Conservation (phyloP, 2,888 invertebrate species). For the Petrolisthes cinctipes region DNA sequence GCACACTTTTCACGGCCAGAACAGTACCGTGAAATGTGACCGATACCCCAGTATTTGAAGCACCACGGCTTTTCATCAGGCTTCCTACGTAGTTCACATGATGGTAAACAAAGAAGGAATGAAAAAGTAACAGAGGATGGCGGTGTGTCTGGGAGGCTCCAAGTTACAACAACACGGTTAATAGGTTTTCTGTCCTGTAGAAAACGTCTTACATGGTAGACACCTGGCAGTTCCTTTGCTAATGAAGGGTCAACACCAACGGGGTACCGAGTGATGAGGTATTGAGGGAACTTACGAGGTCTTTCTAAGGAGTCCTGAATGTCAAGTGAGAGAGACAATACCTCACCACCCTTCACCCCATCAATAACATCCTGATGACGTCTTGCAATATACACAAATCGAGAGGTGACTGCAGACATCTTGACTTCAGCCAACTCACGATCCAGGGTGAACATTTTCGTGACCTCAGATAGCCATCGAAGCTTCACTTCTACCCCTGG, state of each 20-base stretch:
- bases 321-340: no score
- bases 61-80: no score
- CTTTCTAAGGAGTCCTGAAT: background rate
- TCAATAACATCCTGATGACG: background rate
- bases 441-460: conserved; percentile 28
- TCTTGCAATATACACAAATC: conserved; percentile 25
- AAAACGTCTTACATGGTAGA: background rate
- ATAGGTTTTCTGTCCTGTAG: background rate
- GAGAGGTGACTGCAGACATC: background rate
- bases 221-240: conserved; percentile 21
- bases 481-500: background rate
- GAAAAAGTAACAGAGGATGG: background rate
- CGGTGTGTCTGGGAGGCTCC: background rate
- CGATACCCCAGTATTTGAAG: no score
- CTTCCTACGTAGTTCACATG: background rate
- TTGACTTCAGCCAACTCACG: conserved; percentile 28
- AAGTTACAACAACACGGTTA: background rate
- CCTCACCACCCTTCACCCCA: background rate
- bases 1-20: no score
- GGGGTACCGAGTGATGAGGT: conserved; percentile 28
- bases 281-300: conserved; percentile 31
- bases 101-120: background rate
- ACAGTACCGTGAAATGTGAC: no score
- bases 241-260: conserved; percentile 20
- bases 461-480: conserved; percentile 19